Percentiles rank a stretch among this genome's conserved stretches.
phyloP scores from a whole-genome alignment of 2,797 vertebrate genomes.

The Adrianichthys oophorus region DNA sequence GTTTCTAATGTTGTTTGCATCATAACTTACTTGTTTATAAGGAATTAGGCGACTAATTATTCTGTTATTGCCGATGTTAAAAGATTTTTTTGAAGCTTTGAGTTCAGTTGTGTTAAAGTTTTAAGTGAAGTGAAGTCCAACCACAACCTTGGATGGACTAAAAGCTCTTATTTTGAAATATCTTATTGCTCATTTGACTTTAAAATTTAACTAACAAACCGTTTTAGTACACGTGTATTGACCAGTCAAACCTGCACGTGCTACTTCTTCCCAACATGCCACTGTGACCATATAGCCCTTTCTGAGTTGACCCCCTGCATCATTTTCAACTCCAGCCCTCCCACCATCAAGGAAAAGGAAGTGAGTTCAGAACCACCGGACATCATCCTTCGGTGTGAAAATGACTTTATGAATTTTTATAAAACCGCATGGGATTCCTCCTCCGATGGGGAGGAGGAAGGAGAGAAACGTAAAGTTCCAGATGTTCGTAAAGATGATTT shows the following conservation, averaged over 20 bases:
- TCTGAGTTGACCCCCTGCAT: conserved; percentile 41
- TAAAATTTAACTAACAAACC: conserved; percentile 19
- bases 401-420: conserved; percentile 80
- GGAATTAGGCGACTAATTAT: conserved; percentile 10
- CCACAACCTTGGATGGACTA: conserved; percentile 6
- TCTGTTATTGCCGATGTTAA: conserved; percentile 1
- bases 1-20: conserved; percentile 8
- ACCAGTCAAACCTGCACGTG: conserved; percentile 14
- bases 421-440: conserved; percentile 77
- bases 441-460: conserved; percentile 75
- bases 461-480: conserved; percentile 78
- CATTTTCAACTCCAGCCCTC: conserved; percentile 55
- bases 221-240: neutral
- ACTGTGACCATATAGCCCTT: neutral
- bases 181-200: neutral
- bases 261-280: conserved; percentile 9
- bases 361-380: conserved; percentile 68
- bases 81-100: neutral
- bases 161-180: neutral
- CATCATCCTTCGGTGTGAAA: conserved; percentile 87
- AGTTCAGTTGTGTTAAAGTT: conserved; percentile 5
- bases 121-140: neutral
- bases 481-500: conserved; percentile 92
- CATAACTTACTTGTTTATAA: neutral
- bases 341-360: conserved; percentile 73